These are phyloP conservation scores for Chloroclystis v-ata DNA, from an alignment of 2,888 invertebrate genomes.

Conservation along the genomic window DNA sequence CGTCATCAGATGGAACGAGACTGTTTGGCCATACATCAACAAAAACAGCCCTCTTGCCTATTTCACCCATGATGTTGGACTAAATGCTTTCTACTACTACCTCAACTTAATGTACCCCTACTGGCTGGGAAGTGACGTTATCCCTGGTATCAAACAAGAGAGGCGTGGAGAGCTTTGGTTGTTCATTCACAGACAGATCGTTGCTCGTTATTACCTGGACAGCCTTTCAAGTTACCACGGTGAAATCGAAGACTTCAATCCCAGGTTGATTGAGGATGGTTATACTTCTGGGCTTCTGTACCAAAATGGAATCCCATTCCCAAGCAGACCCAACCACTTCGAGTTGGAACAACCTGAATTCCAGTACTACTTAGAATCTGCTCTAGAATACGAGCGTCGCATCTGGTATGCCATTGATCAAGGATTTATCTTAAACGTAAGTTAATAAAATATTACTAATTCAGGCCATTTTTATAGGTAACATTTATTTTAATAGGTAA, in stretches of 20 bases:
- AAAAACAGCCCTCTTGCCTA: constrained; percentile 80
- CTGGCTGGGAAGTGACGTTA: constrained; percentile 79
- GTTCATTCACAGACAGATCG: constrained; percentile 79
- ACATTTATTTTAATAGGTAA: too few relatives aligned
- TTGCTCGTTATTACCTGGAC: constrained; percentile 86
- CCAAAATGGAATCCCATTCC: constrained; percentile 82
- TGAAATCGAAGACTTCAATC: constrained; percentile 80
- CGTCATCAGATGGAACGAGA: constrained; percentile 81
- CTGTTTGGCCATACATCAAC: constrained; percentile 75
- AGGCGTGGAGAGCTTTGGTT: constrained; percentile 82
- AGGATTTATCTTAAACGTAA: constrained; percentile 69
- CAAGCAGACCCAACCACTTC: constrained; percentile 78
- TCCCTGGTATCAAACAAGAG: constrained; percentile 68
- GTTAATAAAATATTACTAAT: constrained; percentile 23
- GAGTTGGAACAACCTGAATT: constrained; percentile 67
- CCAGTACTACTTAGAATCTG: constrained; percentile 57
- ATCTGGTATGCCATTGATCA: constrained; percentile 79
- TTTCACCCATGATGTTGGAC: constrained; percentile 84
- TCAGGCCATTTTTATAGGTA: too few relatives aligned
- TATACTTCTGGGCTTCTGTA: constrained; percentile 81
- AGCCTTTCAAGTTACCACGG: constrained; percentile 83
- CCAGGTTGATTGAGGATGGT: constrained; percentile 67
- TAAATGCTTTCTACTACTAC: constrained; percentile 82
- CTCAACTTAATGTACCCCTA: constrained; percentile 79
- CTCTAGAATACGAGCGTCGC: constrained; percentile 75